Evolutionary conservation across 2,888 invertebrate species (phyloP).

Genomic region (Ditula angustiorana): DNA sequence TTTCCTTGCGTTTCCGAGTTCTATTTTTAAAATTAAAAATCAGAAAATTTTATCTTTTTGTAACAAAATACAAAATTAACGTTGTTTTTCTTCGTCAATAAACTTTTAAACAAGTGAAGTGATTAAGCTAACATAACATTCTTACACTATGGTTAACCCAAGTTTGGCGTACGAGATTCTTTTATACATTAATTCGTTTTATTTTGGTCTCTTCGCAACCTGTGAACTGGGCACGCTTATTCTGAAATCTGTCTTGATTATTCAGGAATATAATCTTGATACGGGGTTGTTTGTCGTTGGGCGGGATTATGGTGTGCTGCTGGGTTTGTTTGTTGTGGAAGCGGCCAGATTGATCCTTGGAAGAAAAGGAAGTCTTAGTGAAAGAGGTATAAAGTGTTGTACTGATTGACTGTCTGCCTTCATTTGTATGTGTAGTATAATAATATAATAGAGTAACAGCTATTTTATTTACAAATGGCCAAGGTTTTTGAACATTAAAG

Average conservation of each 20-base stretch:
- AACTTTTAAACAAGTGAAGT: not conserved
- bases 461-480: too few relatives aligned
- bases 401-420: too few relatives aligned
- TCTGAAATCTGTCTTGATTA: conserved; percentile 90
- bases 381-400: conserved; percentile 87
- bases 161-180: conserved; percentile 94
- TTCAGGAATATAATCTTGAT: conserved; percentile 85
- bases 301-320: conserved; percentile 91
- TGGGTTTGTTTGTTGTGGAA: conserved; percentile 92
- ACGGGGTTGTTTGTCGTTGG: conserved; percentile 89
- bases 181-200: conserved; percentile 94
- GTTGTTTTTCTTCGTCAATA: conserved; percentile 1
- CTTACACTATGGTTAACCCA: conserved; percentile 87
- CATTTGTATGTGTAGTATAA: too few relatives aligned
- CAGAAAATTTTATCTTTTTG: conserved; percentile 21
- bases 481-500: too few relatives aligned
- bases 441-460: too few relatives aligned
- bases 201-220: conserved; percentile 93
- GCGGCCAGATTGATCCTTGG: conserved; percentile 93
- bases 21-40: conserved; percentile 53
- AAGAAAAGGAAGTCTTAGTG: conserved; percentile 94
- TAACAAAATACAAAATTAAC: not conserved
- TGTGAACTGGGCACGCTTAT: conserved; percentile 92
- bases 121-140: conserved; percentile 2
- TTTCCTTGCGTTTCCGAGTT: conserved; percentile 37